Percentiles rank a stretch among this genome's conserved stretches.
These are phyloP conservation scores for Heliconius hermathena DNA, from an alignment of 1,140 invertebrate species.

Conservation along the genomic window DNA sequence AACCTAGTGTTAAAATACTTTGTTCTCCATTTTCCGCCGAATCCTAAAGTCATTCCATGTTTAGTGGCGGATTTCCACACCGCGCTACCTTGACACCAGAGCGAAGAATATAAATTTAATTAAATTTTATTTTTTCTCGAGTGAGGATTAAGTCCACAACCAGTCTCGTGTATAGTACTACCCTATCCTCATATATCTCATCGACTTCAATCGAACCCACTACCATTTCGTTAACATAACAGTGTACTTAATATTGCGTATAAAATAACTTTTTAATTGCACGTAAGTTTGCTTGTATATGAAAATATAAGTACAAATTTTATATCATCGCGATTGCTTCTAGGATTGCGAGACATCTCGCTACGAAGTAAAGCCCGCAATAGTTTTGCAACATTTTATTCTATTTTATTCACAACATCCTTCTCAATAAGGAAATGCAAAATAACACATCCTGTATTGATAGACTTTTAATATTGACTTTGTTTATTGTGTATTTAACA, in stretches of 20 bases:
- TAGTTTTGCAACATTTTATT: slow-evolving; percentile 39
- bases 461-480: background rate
- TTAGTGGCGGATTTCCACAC: too few relatives aligned
- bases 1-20: too few relatives aligned
- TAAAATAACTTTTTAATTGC: background rate
- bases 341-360: slow-evolving; percentile 33
- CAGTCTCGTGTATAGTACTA: too few relatives aligned
- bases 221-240: too few relatives aligned
- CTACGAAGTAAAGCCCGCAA: slow-evolving; percentile 37
- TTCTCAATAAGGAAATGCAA: slow-evolving; percentile 33
- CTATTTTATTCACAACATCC: slow-evolving; percentile 35
- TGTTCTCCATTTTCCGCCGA: too few relatives aligned
- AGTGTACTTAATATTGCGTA: background rate
- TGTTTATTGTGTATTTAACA: background rate
- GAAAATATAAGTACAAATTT: background rate
- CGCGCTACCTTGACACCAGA: too few relatives aligned
- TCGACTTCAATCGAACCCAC: too few relatives aligned
- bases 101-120: too few relatives aligned
- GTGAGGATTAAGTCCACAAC: too few relatives aligned
- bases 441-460: background rate
- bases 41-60: too few relatives aligned
- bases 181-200: too few relatives aligned
- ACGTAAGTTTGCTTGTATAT: background rate
- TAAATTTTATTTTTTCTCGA: too few relatives aligned
- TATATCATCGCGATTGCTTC: slow-evolving; percentile 30